Conservation (phyloP, 2,797 vertebrate genomes). For the Hipposideros larvatus region DNA sequence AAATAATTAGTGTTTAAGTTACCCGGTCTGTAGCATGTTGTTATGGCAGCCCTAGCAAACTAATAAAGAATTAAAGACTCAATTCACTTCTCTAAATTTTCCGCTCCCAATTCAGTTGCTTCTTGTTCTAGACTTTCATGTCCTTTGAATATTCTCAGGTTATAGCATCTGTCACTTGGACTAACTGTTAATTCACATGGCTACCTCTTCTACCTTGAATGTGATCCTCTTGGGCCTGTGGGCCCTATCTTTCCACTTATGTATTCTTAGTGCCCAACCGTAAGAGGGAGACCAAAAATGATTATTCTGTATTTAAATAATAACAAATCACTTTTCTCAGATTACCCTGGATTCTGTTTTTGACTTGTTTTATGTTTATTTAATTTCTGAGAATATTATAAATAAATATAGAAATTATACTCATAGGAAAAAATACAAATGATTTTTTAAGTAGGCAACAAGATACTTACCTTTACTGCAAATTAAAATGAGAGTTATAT, state of each 20-base stretch:
- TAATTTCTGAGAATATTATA: slow-evolving; percentile 46
- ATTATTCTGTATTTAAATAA: neutral
- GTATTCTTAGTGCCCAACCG: neutral
- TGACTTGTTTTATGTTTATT: neutral
- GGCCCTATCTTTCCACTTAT: neutral
- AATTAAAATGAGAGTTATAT: neutral
- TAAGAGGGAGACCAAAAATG: neutral
- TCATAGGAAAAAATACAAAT: neutral
- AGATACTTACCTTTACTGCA: neutral
- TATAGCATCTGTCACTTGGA: neutral
- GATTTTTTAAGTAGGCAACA: neutral
- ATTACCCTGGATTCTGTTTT: slow-evolving; percentile 13
- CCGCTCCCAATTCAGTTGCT: neutral
- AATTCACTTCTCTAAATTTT: neutral
- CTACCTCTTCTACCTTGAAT: neutral
- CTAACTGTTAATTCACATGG: neutral
- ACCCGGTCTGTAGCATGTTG: neutral
- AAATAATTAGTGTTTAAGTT: neutral
- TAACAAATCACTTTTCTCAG: slow-evolving; percentile 30
- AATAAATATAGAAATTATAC: neutral
- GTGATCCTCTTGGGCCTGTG: neutral
- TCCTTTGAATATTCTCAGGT: neutral
- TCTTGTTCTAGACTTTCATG: neutral
- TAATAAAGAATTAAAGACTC: neutral
- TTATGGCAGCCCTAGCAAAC: neutral